Conservation (phyloP, 2,113 vertebrate species). For the Laterallus jamaicensis region DNA sequence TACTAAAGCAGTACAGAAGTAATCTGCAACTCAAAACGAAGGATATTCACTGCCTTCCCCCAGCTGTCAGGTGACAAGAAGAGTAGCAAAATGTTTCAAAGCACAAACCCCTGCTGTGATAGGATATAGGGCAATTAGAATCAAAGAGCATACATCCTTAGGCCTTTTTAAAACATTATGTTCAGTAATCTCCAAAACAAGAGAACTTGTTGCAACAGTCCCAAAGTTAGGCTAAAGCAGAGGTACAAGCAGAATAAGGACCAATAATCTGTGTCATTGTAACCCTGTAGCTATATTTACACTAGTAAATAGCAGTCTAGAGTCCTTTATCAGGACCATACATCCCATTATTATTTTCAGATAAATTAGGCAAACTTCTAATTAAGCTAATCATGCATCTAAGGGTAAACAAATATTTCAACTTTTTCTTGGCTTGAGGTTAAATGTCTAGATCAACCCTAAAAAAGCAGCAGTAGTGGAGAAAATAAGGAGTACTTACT, state of each 20-base stretch:
- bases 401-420: neutral
- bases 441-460: neutral
- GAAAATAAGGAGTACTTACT: neutral
- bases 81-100: neutral
- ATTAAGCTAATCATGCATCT: neutral
- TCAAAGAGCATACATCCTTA: neutral
- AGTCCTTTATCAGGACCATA: neutral
- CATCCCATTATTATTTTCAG: neutral
- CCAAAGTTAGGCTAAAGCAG: neutral
- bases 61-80: neutral
- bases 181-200: neutral
- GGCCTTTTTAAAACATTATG: neutral
- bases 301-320: neutral
- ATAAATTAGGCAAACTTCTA: neutral
- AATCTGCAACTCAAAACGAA: neutral
- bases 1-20: neutral
- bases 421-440: neutral
- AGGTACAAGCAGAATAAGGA: neutral
- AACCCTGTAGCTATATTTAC: neutral
- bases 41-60: neutral
- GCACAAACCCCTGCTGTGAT: fast-evolving
- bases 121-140: fast-evolving
- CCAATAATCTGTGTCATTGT: neutral
- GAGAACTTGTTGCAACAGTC: neutral
- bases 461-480: neutral